Percentiles rank a stretch among this genome's conserved stretches.
Evolutionary conservation across 2,113 vertebrate species (phyloP).

Genomic region (Cebus imitator): DNA sequence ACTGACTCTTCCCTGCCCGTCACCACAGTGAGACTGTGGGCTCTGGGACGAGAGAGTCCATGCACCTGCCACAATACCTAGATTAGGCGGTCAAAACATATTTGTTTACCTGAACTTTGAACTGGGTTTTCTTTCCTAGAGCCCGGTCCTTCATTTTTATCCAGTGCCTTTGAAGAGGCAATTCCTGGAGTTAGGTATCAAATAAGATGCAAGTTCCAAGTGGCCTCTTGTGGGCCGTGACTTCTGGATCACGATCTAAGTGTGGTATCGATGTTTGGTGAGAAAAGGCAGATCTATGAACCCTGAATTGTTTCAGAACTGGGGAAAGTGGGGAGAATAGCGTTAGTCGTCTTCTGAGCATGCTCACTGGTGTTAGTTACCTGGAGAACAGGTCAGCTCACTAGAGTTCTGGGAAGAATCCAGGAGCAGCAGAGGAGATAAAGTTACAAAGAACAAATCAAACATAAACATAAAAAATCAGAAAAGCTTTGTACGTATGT

Average conservation of each 20-base stretch:
- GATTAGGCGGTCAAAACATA: no score
- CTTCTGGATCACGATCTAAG: not conserved
- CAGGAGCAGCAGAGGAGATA: not conserved
- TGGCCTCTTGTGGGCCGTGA: not conserved
- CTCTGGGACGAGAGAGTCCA: not conserved
- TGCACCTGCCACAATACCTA: not conserved
- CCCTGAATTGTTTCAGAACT: not conserved
- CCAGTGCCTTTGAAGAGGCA: not conserved
- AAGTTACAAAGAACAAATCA: not conserved
- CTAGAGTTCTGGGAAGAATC: not conserved
- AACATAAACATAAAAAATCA: not conserved
- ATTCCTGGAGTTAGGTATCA: not conserved
- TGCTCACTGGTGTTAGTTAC: accelerated
- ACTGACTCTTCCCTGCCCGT: accelerated
- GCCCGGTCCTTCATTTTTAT: not conserved
- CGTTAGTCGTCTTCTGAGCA: accelerated
- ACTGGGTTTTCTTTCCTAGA: not conserved
- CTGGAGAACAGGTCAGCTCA: not conserved
- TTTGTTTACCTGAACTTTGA: not conserved
- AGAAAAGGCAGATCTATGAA: not conserved
- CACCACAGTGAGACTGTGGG: accelerated
- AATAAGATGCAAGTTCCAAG: not conserved
- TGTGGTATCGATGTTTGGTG: no score
- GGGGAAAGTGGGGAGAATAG: accelerated
- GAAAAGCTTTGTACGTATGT: not conserved